These are phyloP conservation scores for Melitaea cinxia DNA, from an alignment of 1,140 invertebrate species.

Conservation along the genomic window DNA sequence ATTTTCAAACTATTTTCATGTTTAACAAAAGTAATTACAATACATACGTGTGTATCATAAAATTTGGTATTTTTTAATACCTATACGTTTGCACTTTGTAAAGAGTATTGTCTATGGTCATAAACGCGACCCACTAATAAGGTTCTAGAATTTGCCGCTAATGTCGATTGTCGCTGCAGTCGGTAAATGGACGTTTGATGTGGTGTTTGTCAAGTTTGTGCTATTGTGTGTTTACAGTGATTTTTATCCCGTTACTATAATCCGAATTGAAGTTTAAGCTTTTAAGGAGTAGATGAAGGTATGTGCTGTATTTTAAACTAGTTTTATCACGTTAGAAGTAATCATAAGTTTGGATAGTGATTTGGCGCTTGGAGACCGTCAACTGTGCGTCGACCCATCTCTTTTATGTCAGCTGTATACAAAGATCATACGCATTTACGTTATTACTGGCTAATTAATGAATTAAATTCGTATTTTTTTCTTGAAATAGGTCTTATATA, in stretches of 20 bases:
- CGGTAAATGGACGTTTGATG: constrained; percentile 82
- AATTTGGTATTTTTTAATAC: neutral
- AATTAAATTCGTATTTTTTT: constrained; percentile 72
- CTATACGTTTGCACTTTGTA: neutral
- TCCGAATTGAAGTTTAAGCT: constrained; percentile 76
- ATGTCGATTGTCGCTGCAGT: constrained; percentile 76
- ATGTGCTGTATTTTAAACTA: constrained; percentile 43
- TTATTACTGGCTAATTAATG: constrained; percentile 65
- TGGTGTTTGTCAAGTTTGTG: constrained; percentile 82
- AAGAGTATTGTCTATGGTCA: constrained; percentile 49
- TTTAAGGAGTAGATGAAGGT: constrained; percentile 82
- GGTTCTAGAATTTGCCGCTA: constrained; percentile 67
- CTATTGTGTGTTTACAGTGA: constrained; percentile 82
- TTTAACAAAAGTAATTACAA: too few relatives aligned
- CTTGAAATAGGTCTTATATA: constrained; percentile 44
- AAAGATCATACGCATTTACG: constrained; percentile 78
- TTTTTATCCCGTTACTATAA: constrained; percentile 75
- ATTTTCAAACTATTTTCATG: too few relatives aligned
- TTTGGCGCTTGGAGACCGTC: constrained; percentile 70
- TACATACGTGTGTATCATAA: too few relatives aligned
- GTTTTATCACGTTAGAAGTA: constrained; percentile 38
- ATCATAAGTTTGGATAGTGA: constrained; percentile 43
- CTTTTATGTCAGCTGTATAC: constrained; percentile 78
- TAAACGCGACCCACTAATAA: constrained; percentile 51
- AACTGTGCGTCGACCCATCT: constrained; percentile 73